These are phyloP conservation scores for Electrona antarctica DNA, from an alignment of 2,113 vertebrate genomes.

Conservation along the genomic window DNA sequence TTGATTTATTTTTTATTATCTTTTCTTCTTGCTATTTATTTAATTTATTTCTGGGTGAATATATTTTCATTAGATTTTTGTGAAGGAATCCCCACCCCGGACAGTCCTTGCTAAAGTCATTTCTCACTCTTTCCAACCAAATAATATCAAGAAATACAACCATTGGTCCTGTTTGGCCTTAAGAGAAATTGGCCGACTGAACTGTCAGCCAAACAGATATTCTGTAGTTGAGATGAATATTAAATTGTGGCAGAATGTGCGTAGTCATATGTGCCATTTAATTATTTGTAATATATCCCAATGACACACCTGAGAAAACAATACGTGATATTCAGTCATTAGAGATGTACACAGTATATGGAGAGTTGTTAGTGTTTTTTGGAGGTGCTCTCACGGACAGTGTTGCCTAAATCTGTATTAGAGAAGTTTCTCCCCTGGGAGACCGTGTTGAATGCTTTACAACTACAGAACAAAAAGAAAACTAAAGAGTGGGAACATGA, in stretches of 20 bases:
- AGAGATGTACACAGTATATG: conserved; percentile 23
- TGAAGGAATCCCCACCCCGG: conserved; percentile 15
- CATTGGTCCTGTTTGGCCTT: conserved; percentile 40
- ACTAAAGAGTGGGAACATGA: conserved; percentile 59
- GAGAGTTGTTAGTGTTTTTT: conserved; percentile 17
- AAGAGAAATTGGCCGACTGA: conserved; percentile 35
- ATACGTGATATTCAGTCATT: not conserved
- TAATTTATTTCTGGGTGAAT: conserved; percentile 68
- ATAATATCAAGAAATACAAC: conserved; percentile 69
- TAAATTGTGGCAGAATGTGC: not conserved
- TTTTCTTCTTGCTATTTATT: conserved; percentile 69
- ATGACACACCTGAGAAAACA: conserved; percentile 2
- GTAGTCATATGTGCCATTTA: conserved; percentile 1
- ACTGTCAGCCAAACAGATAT: conserved; percentile 17
- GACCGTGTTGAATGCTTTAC: conserved; percentile 83
- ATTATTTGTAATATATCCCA: conserved; percentile 16
- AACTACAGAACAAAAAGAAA: conserved; percentile 88
- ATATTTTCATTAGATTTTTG: conserved; percentile 53
- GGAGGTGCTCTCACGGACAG: conserved; percentile 41
- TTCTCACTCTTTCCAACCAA: conserved; percentile 73
- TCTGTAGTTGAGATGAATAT: conserved; percentile 26
- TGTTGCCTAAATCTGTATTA: conserved; percentile 64
- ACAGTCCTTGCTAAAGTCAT: conserved; percentile 49
- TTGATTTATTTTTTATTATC: conserved; percentile 47
- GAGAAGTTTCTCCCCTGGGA: conserved; percentile 44